Conservation (phyloP, 2,797 vertebrate species). For the Borostomias antarcticus region DNA sequence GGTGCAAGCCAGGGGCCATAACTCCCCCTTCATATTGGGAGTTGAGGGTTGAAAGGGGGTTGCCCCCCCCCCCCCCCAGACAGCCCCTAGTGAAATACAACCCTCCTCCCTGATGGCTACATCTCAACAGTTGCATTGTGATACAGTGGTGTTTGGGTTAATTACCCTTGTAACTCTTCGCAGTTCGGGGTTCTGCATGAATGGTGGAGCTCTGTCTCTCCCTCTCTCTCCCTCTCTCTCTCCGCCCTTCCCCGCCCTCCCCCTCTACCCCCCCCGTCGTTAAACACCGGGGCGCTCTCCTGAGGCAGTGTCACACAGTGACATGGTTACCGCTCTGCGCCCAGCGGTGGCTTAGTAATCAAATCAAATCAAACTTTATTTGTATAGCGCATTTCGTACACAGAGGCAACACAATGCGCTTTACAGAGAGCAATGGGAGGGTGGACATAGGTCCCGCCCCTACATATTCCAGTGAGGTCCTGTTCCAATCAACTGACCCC, state of each 20-base stretch:
- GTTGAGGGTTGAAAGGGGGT: neutral
- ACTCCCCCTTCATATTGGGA: conserved; percentile 7
- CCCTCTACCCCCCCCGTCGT: neutral
- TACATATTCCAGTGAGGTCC: too few species aligned
- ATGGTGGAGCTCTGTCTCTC: conserved; percentile 6
- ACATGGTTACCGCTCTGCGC: conserved; percentile 12
- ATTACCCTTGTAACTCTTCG: conserved; percentile 20
- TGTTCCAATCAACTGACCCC: conserved; percentile 1
- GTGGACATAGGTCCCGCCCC: too few species aligned
- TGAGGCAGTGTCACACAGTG: conserved; percentile 7
- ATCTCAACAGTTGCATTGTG: conserved; percentile 18
- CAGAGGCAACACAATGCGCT: too few species aligned
- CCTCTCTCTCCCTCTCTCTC: conserved; percentile 9
- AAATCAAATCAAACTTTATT: too few species aligned
- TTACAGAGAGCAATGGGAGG: too few species aligned
- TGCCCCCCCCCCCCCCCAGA: neutral
- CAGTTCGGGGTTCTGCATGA: conserved; percentile 17
- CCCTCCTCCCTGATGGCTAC: neutral
- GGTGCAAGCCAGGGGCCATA: conserved; percentile 16
- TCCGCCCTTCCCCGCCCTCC: neutral
- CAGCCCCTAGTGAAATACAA: neutral
- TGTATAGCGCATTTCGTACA: too few species aligned
- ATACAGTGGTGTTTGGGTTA: conserved; percentile 18
- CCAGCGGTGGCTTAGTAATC: neutral
- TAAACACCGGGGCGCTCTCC: conserved; percentile 1